Evolutionary conservation across 2,888 invertebrate species (phyloP), one percentile per base, ranked within the genome.

Genomic region (Lasioglossum pauxillum): DNA sequence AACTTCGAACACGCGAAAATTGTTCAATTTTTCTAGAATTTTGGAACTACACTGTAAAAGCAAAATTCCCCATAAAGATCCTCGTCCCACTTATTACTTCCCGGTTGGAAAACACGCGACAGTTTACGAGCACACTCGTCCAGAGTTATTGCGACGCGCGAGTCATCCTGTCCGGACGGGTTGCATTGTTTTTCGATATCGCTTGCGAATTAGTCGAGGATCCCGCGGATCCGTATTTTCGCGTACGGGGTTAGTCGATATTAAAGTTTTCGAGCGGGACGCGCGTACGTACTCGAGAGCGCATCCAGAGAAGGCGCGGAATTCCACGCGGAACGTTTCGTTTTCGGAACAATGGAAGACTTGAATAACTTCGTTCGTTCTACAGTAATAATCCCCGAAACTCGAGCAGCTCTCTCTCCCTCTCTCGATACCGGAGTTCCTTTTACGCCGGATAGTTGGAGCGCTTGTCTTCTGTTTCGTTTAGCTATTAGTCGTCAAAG

Each of bases 261-360:
- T 78, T 64, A 77, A 82, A 72, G 69, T 38, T 82, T 82, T 78
- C 35, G 31, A 82, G 78, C 69, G 44, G 57, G 76, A 57, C 46
- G 23, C 77, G 73, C 67, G 23, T 8, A 23, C 16, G 7, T 8
- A 49, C 19, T 23, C 23, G 8, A 49, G 19, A 23, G 8, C 8
- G 23, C 49, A 49, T 8, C 49, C 49, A 49, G 19, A 49, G 49
- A 49, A 23, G 23, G 23, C 49, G 49, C 49, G 49, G 49, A 49
- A 82, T 64, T 80, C 44, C 64, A 74, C 49, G 53, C 49, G 71
- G 44, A 78, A 79, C 78, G 67, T 79, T 79, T 79, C 79, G 76
- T 64, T 84, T 83, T 60, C 53, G 69, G n/a, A 73, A 67, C 74
- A 77, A 80, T 83, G 46, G 73, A 78, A 76, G 76, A 57, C 60